Conservation (phyloP, 2,888 invertebrate genomes). For the Plebejus anna region DNA sequence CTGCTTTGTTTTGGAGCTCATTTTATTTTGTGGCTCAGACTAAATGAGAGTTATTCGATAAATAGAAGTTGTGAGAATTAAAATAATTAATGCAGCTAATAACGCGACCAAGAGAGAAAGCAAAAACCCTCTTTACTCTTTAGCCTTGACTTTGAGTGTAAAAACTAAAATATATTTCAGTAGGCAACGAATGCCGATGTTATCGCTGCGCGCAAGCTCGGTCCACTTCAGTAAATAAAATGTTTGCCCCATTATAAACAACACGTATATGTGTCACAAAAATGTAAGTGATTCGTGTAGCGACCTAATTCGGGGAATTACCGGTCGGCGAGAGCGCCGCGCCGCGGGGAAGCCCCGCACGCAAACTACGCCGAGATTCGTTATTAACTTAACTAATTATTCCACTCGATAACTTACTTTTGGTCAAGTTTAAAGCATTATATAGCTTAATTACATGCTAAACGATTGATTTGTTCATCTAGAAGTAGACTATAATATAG, state of each 20-base stretch:
- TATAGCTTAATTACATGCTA: background rate
- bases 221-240: conserved; percentile 13
- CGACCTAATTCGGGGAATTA: conserved; percentile 5
- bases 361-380: conserved; percentile 6
- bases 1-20: background rate
- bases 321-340: background rate
- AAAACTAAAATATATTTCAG: background rate
- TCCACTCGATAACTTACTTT: conserved; percentile 8
- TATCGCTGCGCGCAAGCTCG: background rate
- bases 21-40: background rate
- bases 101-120: background rate
- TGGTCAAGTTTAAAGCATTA: background rate
- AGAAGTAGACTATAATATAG: background rate
- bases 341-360: background rate
- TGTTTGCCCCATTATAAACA: conserved; percentile 5
- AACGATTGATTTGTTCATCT: background rate
- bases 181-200: background rate
- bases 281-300: conserved; percentile 10
- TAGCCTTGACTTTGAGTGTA: background rate
- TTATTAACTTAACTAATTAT: conserved; percentile 18
- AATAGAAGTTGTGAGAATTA: background rate
- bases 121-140: background rate
- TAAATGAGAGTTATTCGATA: background rate
- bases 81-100: background rate
- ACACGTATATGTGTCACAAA: conserved; percentile 15